Evolutionary conservation across 2,797 vertebrate species (phyloP), one percentile per base, ranked within the genome.

Genomic region (Morelia viridis): DNA sequence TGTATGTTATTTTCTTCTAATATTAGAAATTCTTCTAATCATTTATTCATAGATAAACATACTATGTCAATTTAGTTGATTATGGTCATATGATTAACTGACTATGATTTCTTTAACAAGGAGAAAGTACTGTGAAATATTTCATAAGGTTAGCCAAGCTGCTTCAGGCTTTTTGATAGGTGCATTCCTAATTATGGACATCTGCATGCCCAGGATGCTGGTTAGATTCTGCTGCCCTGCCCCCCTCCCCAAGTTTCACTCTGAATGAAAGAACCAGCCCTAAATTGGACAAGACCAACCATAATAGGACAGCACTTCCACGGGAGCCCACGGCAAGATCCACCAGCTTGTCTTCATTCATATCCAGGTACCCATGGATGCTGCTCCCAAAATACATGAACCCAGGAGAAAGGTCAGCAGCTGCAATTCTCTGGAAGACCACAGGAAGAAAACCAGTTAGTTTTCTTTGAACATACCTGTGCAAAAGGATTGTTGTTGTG

Each of bases 341-440:
- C 53, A 99, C 96, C 0, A 99, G 98, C 7, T 98, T 98, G 0
- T 99, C 99, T 3, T 98, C 98, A 0, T 99, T 98, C 97, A 99
- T 98, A 94, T 99, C 99, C 98, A 99, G 97, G 57, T 97, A 97
- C 22, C 99, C 99, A 0, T 99, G 99, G 95, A 99, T 98, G 85
- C 98, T 99, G 96, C 98, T 98, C 46, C 99, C 99, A 57, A 99
- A 99, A 94, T 99, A 99, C 95, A 98, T 98, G 95, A 99, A 97
- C 60, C 98, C 98, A 0, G 98, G 95, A 0, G 97, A 97, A 46
- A 99, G 96, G 87, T 98, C 97, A 0, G 95, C 96, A 0, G 99
- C 99, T 0, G 98, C 97, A 24, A 99, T 98, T 94, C 99, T 97
- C 99, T 99, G 97, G 87, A 92, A 96, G 62, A 71, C 84, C 22